These are phyloP conservation scores for Excalfactoria chinensis DNA, from an alignment of 2,113 vertebrate genomes.

Conservation along the genomic window DNA sequence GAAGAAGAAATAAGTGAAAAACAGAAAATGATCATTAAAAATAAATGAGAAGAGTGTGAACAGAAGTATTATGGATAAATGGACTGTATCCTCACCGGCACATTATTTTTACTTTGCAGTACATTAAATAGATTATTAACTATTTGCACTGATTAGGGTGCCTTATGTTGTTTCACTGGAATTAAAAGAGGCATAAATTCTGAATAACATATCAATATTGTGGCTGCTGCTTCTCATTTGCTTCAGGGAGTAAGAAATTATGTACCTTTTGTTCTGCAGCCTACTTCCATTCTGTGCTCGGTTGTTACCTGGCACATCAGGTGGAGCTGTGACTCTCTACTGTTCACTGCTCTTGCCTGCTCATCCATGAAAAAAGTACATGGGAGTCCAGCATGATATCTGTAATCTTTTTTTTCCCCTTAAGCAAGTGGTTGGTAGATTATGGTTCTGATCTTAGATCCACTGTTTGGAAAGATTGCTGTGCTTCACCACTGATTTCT, in stretches of 20 bases:
- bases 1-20: slow-evolving; percentile 39
- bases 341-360: not conserved
- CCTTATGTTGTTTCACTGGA: not conserved
- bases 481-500: not conserved
- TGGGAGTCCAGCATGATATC: fast-evolving
- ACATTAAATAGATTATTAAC: slow-evolving; percentile 48
- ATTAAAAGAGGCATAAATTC: not conserved
- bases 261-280: not conserved
- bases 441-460: not conserved
- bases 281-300: not conserved
- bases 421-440: not conserved
- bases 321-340: not conserved
- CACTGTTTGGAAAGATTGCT: not conserved
- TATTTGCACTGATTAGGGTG: slow-evolving; percentile 25
- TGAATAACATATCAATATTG: not conserved
- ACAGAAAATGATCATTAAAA: slow-evolving; percentile 64
- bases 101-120: not conserved
- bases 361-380: not conserved
- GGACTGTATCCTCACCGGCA: not conserved
- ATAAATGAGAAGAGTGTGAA: slow-evolving; percentile 12
- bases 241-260: not conserved
- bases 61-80: slow-evolving; percentile 38
- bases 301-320: not conserved
- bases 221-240: not conserved
- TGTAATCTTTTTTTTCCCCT: not conserved